phyloP scores from a whole-genome alignment of 2,113 vertebrate species.

The Glaucidium brasilianum region DNA sequence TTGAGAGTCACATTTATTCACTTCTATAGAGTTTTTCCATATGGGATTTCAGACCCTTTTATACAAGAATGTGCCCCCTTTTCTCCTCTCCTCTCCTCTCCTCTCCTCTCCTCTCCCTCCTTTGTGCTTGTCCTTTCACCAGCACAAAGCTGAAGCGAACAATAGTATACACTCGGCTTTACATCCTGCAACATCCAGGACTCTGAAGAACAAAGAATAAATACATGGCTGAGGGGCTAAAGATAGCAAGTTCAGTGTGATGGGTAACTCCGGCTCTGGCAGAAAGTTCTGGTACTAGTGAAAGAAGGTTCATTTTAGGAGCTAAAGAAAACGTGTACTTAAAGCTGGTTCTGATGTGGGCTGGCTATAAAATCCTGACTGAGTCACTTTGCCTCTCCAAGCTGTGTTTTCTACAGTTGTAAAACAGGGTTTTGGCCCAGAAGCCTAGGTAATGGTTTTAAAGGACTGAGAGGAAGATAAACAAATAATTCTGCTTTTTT shows the following conservation, averaged over 20 bases:
- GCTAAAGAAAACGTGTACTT: background rate
- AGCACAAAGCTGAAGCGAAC: constrained; percentile 44
- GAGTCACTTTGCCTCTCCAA: background rate
- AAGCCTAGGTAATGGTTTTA: background rate
- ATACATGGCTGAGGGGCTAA: background rate
- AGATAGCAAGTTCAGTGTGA: background rate
- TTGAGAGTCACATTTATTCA: constrained; percentile 46
- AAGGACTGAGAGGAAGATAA: background rate
- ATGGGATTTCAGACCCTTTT: constrained; percentile 30
- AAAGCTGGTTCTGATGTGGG: background rate
- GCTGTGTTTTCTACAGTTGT: background rate
- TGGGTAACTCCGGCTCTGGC: background rate
- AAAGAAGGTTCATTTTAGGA: background rate
- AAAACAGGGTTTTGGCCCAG: constrained; percentile 14
- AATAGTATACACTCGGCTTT: constrained; percentile 7
- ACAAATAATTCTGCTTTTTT: background rate
- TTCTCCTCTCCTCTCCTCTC: constrained; percentile 24
- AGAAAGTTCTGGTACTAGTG: background rate
- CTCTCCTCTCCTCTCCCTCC: background rate
- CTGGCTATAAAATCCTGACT: background rate
- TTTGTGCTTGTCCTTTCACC: constrained; percentile 43
- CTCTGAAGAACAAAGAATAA: constrained; percentile 21
- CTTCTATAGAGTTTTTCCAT: constrained; percentile 24
- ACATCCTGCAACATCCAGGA: background rate
- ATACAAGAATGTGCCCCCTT: background rate